These are phyloP conservation scores for Drosophila pseudotakahashii DNA, from an alignment of 2,888 invertebrate genomes.

Conservation along the genomic window DNA sequence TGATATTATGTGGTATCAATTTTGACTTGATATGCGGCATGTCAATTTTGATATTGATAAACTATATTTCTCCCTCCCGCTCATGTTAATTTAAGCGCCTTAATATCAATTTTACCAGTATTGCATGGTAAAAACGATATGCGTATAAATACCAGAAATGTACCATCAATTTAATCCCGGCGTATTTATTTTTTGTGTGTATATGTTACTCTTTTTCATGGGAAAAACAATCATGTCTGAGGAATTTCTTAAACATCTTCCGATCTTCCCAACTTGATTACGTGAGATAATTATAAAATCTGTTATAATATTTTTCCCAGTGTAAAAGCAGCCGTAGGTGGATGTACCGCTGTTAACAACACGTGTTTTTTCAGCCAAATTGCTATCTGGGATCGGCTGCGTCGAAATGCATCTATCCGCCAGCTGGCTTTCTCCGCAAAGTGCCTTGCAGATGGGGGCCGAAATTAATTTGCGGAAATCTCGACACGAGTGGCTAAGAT, in stretches of 20 bases:
- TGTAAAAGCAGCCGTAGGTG: conserved; percentile 24
- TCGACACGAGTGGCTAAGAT: conserved; percentile 62
- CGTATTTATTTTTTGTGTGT: no score
- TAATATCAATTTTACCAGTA: no score
- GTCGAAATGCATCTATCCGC: conserved; percentile 35
- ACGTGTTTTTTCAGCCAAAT: conserved; percentile 67
- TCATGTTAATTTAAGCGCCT: no score
- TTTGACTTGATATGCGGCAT: no score
- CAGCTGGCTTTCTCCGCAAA: conserved; percentile 29
- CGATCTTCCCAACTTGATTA: not conserved
- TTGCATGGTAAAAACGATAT: no score
- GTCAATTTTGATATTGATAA: no score
- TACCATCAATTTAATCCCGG: no score
- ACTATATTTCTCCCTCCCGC: no score
- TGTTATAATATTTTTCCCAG: not conserved
- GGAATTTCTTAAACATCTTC: not conserved
- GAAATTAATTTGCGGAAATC: conserved; percentile 47
- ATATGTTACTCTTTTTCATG: not conserved
- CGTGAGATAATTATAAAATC: not conserved
- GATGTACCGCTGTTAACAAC: conserved; percentile 33
- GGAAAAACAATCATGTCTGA: no score
- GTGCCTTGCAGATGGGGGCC: conserved; percentile 18
- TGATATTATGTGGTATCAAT: no score
- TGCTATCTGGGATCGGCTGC: conserved; percentile 51
- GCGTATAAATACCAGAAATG: no score